Evolutionary conservation across 2,113 vertebrate species (phyloP).

Genomic region (Nibea albiflora): DNA sequence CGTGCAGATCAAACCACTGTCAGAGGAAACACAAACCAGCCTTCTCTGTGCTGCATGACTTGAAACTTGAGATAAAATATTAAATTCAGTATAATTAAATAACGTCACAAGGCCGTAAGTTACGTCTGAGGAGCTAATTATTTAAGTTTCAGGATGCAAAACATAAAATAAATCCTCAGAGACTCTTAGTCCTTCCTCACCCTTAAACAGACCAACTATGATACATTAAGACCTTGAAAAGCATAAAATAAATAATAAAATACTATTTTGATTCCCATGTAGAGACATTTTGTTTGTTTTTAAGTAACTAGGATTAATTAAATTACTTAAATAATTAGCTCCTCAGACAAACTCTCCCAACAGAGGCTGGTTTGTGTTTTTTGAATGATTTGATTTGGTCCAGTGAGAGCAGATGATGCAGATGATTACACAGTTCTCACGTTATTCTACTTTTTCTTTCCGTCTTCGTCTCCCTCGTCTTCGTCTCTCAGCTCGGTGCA

Average conservation of each 20-base stretch:
- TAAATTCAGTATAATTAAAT: too few relatives aligned
- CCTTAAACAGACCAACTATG: neutral
- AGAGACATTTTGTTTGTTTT: neutral
- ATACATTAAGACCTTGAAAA: neutral
- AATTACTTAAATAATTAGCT: neutral
- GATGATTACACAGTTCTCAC: too few relatives aligned
- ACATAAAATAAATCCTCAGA: neutral
- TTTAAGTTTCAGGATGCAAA: neutral
- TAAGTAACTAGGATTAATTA: neutral
- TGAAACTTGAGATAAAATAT: too few relatives aligned
- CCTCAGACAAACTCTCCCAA: too few relatives aligned
- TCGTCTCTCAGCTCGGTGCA: constrained; percentile 88
- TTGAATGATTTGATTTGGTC: neutral
- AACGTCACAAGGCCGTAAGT: too few relatives aligned
- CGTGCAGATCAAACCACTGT: too few relatives aligned
- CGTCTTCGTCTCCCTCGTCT: neutral
- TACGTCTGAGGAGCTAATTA: neutral
- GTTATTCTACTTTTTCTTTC: neutral
- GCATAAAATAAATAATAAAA: too few relatives aligned
- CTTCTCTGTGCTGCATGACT: too few relatives aligned
- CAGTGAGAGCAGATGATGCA: too few relatives aligned
- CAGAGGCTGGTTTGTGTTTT: too few relatives aligned
- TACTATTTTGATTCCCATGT: neutral
- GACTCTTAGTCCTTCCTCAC: neutral
- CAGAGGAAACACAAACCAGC: neutral